Conservation (phyloP, 2,113 vertebrate species). For the Candoia aspera region DNA sequence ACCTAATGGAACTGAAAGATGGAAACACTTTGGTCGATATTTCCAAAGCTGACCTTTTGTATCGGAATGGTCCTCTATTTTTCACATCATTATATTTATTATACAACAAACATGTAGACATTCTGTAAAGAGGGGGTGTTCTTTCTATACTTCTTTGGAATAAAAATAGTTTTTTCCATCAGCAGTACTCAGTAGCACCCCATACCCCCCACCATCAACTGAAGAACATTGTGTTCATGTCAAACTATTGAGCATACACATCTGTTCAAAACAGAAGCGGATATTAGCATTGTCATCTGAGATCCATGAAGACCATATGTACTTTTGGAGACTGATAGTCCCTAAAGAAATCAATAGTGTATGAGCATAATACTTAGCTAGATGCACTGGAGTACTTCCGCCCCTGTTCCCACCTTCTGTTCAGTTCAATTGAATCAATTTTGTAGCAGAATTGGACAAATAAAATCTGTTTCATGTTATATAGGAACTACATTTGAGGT, state of each 20-base stretch:
- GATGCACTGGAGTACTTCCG: neutral
- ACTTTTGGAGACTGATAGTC: neutral
- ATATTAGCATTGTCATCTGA: neutral
- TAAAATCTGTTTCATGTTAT: neutral
- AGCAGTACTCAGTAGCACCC: neutral
- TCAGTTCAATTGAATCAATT: slow-evolving; percentile 43
- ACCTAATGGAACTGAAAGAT: neutral
- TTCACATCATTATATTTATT: neutral
- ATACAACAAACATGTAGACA: neutral
- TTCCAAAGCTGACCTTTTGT: neutral
- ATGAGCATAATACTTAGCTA: neutral
- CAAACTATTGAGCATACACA: neutral
- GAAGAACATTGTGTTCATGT: neutral
- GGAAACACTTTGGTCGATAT: neutral
- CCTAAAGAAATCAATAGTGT: neutral
- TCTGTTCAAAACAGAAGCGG: neutral
- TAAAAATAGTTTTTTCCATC: neutral
- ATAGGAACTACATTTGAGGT: slow-evolving; percentile 3
- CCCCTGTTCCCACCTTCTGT: neutral
- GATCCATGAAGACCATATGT: neutral
- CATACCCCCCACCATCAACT: neutral
- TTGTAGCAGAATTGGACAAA: slow-evolving; percentile 33
- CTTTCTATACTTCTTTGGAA: neutral
- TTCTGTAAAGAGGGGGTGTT: neutral
- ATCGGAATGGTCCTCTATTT: neutral